phyloP scores from a whole-genome alignment of 2,797 vertebrate species.

The Gymnopithys bicolor region DNA sequence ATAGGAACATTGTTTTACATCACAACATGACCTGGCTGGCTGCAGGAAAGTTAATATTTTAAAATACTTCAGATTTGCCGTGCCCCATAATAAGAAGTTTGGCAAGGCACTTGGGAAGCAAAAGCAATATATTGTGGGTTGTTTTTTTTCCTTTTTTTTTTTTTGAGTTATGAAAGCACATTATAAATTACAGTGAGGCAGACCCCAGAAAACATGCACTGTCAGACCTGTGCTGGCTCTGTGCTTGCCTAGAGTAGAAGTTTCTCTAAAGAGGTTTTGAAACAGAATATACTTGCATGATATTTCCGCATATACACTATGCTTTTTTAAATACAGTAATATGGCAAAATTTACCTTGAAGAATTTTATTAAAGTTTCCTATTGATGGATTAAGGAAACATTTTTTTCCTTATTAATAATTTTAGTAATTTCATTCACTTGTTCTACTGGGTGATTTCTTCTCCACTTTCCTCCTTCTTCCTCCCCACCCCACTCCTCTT shows the following conservation, averaged over 20 bases:
- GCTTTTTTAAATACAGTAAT: not conserved
- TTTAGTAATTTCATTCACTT: not conserved
- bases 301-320: not conserved
- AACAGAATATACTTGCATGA: not conserved
- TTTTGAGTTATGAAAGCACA: not conserved
- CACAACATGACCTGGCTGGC: not conserved
- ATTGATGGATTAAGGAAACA: not conserved
- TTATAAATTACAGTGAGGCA: not conserved
- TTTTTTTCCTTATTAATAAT: not conserved
- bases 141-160: not conserved
- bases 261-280: not conserved
- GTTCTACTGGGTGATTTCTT: not conserved
- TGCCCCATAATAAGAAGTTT: not conserved
- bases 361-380: not conserved
- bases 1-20: not conserved
- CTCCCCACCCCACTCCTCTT: not conserved
- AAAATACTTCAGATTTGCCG: not conserved
- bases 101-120: not conserved
- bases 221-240: not conserved
- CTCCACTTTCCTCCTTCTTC: not conserved
- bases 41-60: not conserved
- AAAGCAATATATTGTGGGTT: not conserved
- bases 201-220: not conserved
- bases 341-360: not conserved
- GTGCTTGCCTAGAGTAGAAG: not conserved